These are phyloP conservation scores for Mayetiola destructor DNA, from an alignment of 2,888 invertebrate species.

Conservation along the genomic window DNA sequence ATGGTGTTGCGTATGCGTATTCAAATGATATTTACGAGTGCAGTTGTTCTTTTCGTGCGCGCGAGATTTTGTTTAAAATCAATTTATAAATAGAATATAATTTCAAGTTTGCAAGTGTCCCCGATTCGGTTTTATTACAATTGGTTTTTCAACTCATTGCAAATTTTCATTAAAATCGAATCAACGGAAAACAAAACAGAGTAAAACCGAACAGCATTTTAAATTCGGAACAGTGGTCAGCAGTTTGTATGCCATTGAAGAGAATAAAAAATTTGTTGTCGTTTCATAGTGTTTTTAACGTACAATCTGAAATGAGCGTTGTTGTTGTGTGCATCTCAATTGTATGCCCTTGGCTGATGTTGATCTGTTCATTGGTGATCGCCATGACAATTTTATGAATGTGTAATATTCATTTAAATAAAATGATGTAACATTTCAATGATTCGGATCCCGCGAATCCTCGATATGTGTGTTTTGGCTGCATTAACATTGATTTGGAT, in stretches of 20 bases:
- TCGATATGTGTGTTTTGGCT: too few relatives aligned
- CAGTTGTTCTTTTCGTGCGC: background rate
- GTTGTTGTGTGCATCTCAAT: conserved; percentile 44
- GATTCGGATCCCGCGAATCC: too few relatives aligned
- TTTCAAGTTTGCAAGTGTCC: conserved; percentile 3
- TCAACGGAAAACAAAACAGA: background rate
- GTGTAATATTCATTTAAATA: too few relatives aligned
- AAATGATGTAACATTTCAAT: too few relatives aligned
- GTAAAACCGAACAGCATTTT: background rate
- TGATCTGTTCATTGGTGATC: conserved; percentile 50
- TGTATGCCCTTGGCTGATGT: conserved; percentile 51
- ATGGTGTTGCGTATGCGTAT: background rate
- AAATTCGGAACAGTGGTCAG: too few relatives aligned
- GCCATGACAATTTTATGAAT: conserved; percentile 47
- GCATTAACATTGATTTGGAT: too few relatives aligned
- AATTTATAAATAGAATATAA: conserved; percentile 1
- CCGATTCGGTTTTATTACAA: background rate
- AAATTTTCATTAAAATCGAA: background rate
- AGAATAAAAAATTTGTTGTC: too few relatives aligned
- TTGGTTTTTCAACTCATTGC: background rate
- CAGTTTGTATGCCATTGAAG: too few relatives aligned
- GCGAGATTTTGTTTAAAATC: background rate
- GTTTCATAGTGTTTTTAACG: too few relatives aligned
- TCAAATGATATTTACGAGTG: background rate
- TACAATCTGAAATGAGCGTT: conserved; percentile 27